Percentiles rank a stretch among this genome's conserved stretches.
These are phyloP conservation scores for Aspidapion aeneum DNA, from an alignment of 2,888 invertebrate genomes.

Conservation along the genomic window DNA sequence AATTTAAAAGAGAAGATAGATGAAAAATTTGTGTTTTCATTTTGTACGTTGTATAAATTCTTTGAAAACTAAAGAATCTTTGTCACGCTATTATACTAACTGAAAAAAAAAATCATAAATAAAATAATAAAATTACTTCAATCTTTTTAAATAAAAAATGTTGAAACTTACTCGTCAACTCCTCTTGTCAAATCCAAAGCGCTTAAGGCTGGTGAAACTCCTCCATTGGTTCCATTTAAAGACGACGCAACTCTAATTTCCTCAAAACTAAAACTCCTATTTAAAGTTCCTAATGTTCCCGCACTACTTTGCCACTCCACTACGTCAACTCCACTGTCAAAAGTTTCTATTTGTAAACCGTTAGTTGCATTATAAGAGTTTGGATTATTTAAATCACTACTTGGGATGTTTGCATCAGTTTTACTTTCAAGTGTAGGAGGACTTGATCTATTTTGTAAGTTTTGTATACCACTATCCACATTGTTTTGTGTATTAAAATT, in stretches of 20 bases:
- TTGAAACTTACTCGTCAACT: slow-evolving; percentile 40
- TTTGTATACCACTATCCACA: not conserved
- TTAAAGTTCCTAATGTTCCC: slow-evolving; percentile 17
- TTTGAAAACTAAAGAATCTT: no score
- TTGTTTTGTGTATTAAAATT: not conserved
- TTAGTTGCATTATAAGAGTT: slow-evolving; percentile 24
- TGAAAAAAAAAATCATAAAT: no score
- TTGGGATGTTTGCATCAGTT: no score
- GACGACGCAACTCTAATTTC: slow-evolving; percentile 29
- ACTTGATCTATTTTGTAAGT: not conserved
- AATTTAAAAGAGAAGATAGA: no score
- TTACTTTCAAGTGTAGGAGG: no score
- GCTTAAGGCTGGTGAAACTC: slow-evolving; percentile 31
- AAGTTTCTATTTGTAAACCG: slow-evolving; percentile 16
- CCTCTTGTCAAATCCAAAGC: slow-evolving; percentile 36
- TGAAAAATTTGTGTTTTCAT: no score
- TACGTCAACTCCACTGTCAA: slow-evolving; percentile 18
- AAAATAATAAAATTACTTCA: no score
- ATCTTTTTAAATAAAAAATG: no score
- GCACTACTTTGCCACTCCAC: not conserved
- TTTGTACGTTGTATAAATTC: no score
- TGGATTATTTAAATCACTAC: no score
- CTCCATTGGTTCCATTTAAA: slow-evolving; percentile 22
- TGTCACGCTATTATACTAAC: no score
- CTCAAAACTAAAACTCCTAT: slow-evolving; percentile 30